Conservation (phyloP, 1,140 invertebrate genomes). For the Ganaspis sp. region DNA sequence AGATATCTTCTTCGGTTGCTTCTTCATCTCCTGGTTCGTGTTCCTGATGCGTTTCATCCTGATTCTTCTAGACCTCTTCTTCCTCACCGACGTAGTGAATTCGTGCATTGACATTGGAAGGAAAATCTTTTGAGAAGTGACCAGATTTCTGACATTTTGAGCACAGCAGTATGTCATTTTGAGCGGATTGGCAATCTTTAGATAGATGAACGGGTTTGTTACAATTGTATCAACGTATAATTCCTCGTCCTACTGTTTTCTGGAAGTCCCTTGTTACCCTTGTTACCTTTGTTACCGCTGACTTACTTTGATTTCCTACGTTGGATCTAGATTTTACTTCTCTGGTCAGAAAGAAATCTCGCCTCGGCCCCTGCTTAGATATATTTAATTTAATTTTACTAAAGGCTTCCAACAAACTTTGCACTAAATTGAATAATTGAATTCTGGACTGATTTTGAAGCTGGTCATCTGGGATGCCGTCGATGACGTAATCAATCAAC, state of each 20-base stretch:
- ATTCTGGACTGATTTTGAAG: conserved; percentile 38
- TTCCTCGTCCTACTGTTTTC: background rate
- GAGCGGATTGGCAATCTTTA: no score
- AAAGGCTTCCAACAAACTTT: conserved; percentile 16
- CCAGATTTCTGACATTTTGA: background rate
- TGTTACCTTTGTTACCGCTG: background rate
- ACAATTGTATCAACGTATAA: background rate
- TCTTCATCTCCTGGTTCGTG: no score
- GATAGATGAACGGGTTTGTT: background rate
- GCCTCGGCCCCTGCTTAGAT: no score
- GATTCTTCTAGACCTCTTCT: background rate
- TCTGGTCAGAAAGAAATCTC: background rate
- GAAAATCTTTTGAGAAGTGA: background rate
- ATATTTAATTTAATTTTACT: conserved; percentile 17
- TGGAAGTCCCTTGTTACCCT: background rate
- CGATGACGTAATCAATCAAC: conserved; percentile 46
- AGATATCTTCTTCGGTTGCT: no score
- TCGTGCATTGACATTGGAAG: background rate
- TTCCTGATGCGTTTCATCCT: background rate
- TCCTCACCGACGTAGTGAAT: background rate
- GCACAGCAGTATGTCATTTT: no score
- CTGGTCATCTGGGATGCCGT: conserved; percentile 39
- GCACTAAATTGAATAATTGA: background rate
- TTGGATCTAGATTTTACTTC: background rate
- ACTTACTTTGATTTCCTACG: background rate